Evolutionary conservation across 1,140 invertebrate genomes (phyloP).

Genomic region (Chrysomallon squamiferum): DNA sequence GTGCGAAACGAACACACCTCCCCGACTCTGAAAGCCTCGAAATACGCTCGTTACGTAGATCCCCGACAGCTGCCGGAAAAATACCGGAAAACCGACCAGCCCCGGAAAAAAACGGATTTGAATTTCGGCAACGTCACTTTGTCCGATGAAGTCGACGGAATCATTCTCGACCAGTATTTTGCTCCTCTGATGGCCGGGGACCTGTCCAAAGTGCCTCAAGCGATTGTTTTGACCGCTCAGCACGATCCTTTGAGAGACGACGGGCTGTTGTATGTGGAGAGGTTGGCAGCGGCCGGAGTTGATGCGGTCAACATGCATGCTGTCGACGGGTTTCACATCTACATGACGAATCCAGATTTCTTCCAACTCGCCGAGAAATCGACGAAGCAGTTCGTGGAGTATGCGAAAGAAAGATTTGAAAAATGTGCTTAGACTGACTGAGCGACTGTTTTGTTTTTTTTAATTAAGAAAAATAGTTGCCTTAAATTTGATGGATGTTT

Average conservation of each 20-base stretch:
- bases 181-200: slow-evolving; percentile 13
- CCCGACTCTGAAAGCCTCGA: slow-evolving; percentile 8
- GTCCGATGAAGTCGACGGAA: slow-evolving; percentile 6
- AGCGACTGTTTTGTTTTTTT: too few species aligned
- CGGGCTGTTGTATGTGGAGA: slow-evolving; percentile 15
- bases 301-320: not conserved
- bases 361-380: too few species aligned
- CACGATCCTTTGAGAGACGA: slow-evolving; percentile 25
- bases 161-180: slow-evolving; percentile 15
- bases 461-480: too few species aligned
- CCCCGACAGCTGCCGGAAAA: not conserved
- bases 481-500: too few species aligned
- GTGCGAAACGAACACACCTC: slow-evolving; percentile 16
- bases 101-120: not conserved
- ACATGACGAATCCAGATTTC: too few species aligned
- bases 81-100: not conserved
- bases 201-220: slow-evolving; percentile 5
- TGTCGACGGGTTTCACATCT: too few species aligned
- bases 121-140: not conserved
- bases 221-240: slow-evolving; percentile 15
- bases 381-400: too few species aligned
- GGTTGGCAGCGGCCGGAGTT: slow-evolving; percentile 14
- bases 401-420: too few species aligned
- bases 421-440: too few species aligned
- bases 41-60: not conserved